These are phyloP conservation scores for Sebastes hopkinsi DNA, from an alignment of 2,797 vertebrate species.

Conservation along the genomic window DNA sequence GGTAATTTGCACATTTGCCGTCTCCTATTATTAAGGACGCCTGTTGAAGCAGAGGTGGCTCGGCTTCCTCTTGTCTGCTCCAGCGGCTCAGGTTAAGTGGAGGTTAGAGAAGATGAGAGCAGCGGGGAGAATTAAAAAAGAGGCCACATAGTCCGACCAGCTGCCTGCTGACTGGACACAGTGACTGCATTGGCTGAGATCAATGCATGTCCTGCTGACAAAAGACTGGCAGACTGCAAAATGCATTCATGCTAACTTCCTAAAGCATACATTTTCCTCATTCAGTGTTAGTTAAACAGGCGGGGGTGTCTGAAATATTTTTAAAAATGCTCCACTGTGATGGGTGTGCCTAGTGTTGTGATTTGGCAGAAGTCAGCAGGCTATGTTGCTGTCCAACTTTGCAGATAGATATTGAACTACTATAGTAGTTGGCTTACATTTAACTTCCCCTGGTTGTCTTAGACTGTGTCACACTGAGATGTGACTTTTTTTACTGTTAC, in stretches of 20 bases:
- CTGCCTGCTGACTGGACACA: background rate
- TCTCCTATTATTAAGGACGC: slow-evolving; percentile 8
- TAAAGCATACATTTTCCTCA: background rate
- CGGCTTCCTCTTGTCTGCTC: slow-evolving; percentile 28
- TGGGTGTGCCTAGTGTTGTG: no score
- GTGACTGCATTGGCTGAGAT: background rate
- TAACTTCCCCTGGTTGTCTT: background rate
- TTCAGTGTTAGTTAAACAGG: background rate
- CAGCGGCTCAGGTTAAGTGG: slow-evolving; percentile 55
- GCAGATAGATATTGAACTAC: background rate
- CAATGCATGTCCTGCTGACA: background rate
- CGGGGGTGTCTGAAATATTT: background rate
- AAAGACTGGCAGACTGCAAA: background rate
- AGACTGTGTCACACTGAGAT: background rate
- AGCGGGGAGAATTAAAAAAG: slow-evolving; percentile 18
- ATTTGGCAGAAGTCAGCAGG: no score
- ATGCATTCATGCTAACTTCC: background rate
- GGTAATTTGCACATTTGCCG: slow-evolving; percentile 45
- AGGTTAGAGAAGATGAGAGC: slow-evolving; percentile 36
- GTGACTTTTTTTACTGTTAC: background rate
- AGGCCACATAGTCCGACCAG: background rate
- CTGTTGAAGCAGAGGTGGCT: slow-evolving; percentile 31
- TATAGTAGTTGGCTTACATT: background rate
- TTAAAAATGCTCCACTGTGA: accelerated
- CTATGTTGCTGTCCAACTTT: background rate